Base-by-base conservation (phyloP, 2,888 invertebrate species). In the Phortica magna region DNA sequence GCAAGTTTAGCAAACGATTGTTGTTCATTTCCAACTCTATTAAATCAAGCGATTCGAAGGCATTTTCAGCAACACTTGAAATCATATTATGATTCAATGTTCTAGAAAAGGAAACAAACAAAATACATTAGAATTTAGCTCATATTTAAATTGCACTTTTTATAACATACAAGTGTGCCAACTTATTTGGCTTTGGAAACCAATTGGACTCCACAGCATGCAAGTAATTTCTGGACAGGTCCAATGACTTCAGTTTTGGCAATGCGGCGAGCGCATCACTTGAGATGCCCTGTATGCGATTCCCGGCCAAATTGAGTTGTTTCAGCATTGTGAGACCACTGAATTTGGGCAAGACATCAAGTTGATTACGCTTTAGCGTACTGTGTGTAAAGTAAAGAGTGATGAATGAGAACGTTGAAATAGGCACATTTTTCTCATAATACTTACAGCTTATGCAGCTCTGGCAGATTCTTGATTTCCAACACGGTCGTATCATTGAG, bases 241-340 rank as follows among this genome's bases (percentile, higher is more conserved):
- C 93, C 73, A 91, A 79, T 2, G 92, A 89, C 71, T 87, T 89
- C 0, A 91, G 80, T 74, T 84, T 87, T 3, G 91, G 91, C 81
- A 98, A 94, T 74, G 96, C 96, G 93, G 95, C 96, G 92, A 98
- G 96, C 65, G 97, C 96, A 75, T 97, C 98, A 93, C 96, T 96
- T 85, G 95, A 94, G 76, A 98, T 94, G 83, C 94, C 94, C 79
- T 94, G 93, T 85, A 98, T 96, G 83, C 94, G 94, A 92, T 98
- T 98, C 85, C 95, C 94, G 89, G 95, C 95, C 83, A 98, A 92
- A 90, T 95, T 96, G 73, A 98, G 93, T 75, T 94, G 94, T 73
- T 94, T 94, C 76, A 98, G 92, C 83, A 94, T 94, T 73, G 94
- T 94, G 79, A 98, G 93, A 48, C 95, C 95, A 91, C 95, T 94